Evolutionary conservation across 2,888 invertebrate genomes (phyloP).

Genomic region (Lasioglossum morio): DNA sequence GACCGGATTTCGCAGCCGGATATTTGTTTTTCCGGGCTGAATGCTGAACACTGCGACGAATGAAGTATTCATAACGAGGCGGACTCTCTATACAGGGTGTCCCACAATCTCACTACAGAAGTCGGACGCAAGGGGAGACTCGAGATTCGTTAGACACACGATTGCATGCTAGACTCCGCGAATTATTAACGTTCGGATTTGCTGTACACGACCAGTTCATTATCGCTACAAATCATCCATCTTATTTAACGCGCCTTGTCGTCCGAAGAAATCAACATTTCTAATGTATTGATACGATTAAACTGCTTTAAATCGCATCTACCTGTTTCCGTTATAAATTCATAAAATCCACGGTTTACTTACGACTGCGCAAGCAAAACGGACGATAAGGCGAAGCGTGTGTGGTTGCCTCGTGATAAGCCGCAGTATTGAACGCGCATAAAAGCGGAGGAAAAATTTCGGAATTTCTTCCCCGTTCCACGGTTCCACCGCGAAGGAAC

Average conservation of each 20-base stretch:
- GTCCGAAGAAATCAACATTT: not conserved
- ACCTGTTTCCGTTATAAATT: not conserved
- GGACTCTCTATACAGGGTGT: conserved; percentile 16
- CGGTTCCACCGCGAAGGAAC: not conserved
- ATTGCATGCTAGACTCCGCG: not conserved
- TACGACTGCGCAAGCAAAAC: not conserved
- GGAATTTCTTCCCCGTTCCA: not conserved
- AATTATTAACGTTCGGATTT: not conserved
- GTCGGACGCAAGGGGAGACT: not conserved
- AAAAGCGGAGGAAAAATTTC: not conserved
- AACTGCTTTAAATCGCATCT: not conserved
- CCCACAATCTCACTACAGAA: not conserved
- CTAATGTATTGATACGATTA: not conserved
- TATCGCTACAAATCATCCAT: not conserved
- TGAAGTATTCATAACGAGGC: conserved; percentile 61
- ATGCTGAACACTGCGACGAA: conserved; percentile 58
- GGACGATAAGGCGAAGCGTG: not conserved
- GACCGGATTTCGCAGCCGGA: conserved; percentile 51
- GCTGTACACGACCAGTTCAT: not conserved
- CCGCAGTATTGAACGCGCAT: not conserved
- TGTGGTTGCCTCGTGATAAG: not conserved
- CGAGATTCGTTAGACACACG: not conserved
- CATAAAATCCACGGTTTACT: not conserved
- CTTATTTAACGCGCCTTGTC: not conserved
- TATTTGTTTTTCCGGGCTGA: conserved; percentile 61